Base-by-base conservation (phyloP, 1,140 invertebrate genomes). In the Drosophila guanche region DNA sequence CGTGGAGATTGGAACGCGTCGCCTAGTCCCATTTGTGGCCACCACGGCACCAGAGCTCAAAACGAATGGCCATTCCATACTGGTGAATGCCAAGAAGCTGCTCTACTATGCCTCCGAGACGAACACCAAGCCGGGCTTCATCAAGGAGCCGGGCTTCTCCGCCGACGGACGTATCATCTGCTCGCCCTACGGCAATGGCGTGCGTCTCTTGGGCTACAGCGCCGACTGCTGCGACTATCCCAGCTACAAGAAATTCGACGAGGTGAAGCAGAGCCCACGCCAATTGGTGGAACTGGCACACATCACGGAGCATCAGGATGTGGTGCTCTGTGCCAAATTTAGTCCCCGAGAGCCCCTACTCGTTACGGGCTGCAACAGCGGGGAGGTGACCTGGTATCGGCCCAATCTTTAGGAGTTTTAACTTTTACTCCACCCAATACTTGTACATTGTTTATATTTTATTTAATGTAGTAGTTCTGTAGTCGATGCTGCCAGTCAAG, bases 311-410 rank as follows among this genome's bases (percentile, higher is more conserved):
- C 97, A 98, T 86, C 92, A 94, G 22, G 95, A 97, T 80, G 95
- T 96, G 53, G 97, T 98, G n/a, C 94, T 98, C 20, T 96, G 96
- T 89, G 97, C 96, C 54, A 97, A 97, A 92, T 98, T 98, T 91
- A 97, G 96, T 54, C 97, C 97, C 0, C 94, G 93, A 5, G 95
- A 98, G 89, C 96, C 95, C 83, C 92, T 97, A 61, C 93, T 98
- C 5, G 97, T 97, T 3, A 97, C 96, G 5, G 97, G 97, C 10
- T 98, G 97, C 92, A 93, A 97, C 3, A 94, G 95, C 52, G 97
- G 97, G 2, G 95, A 96, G 84, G 95, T 98, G 48, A 95, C 96
- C 27, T 98, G 97, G 96, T 96, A 98, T 92, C 95, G 97, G 72
- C 97, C 97, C 7, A 93, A 94, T 47, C 79, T 90, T 16, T 91